Conservation (phyloP, 2,888 invertebrate genomes). For the Erebia aethiops region DNA sequence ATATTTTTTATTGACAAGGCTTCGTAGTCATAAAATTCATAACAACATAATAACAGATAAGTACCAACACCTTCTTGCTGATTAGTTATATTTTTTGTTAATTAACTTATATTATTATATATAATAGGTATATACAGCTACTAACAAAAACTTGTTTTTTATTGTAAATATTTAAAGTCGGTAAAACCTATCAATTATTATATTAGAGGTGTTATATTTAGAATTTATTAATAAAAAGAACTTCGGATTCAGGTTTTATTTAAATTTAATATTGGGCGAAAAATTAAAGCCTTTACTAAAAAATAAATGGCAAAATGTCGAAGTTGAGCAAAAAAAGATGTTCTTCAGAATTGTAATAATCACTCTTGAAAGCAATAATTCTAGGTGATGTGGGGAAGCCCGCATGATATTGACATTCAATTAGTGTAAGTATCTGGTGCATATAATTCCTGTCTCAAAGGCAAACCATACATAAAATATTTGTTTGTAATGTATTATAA, state of each 20-base stretch:
- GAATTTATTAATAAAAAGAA: too few relatives aligned
- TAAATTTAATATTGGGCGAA: too few relatives aligned
- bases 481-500: too few relatives aligned
- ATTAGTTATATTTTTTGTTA: neutral
- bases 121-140: too few relatives aligned
- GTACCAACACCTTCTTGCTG: neutral
- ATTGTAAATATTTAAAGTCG: too few relatives aligned
- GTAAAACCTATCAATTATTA: too few relatives aligned
- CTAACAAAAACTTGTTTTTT: too few relatives aligned
- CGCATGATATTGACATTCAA: constrained; percentile 65
- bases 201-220: too few relatives aligned
- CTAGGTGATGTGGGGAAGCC: constrained; percentile 60
- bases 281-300: too few relatives aligned
- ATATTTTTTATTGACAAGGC: neutral
- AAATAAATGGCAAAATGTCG: too few relatives aligned
- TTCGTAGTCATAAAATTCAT: neutral
- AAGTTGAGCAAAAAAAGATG: neutral
- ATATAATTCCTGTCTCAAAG: too few relatives aligned
- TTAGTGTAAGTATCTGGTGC: constrained; percentile 47
- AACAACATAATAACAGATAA: neutral
- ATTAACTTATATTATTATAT: neutral
- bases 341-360: constrained; percentile 25
- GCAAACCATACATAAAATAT: constrained; percentile 50
- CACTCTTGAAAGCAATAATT: constrained; percentile 30
- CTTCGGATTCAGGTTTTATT: too few relatives aligned